phyloP scores from a whole-genome alignment of 2,888 invertebrate genomes.

The Perithous albicinctus region DNA sequence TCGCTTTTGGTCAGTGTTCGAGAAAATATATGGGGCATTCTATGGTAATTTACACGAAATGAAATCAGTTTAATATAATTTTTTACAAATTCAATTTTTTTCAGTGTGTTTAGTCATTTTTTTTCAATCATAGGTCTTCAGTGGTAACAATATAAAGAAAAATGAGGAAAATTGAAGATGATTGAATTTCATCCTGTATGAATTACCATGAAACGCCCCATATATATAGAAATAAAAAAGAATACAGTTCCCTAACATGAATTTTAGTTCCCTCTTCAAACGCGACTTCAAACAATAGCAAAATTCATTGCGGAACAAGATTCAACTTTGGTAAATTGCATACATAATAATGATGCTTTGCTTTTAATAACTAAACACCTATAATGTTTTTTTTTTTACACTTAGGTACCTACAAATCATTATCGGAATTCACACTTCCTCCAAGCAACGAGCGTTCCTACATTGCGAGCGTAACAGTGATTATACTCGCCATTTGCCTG shows the following conservation, averaged over 20 bases:
- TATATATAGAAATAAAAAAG: not conserved
- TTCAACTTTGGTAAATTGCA: conserved; percentile 57
- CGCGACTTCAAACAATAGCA: conserved; percentile 19
- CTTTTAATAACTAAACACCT: not conserved
- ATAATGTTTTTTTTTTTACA: not conserved
- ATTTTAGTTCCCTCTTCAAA: conserved; percentile 35
- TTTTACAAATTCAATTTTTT: no score
- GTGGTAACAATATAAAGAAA: no score
- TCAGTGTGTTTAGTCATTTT: no score
- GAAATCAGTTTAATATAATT: no score
- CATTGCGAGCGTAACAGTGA: conserved; percentile 44
- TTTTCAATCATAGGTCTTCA: no score
- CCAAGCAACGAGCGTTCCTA: conserved; percentile 55
- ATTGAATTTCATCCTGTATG: no score
- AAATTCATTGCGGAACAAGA: conserved; percentile 38
- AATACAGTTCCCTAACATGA: not conserved
- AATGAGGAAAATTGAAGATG: no score
- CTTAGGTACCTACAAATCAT: conserved; percentile 48
- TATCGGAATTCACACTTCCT: conserved; percentile 59
- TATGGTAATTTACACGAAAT: not conserved
- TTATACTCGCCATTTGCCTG: conserved; percentile 43
- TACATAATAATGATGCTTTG: not conserved
- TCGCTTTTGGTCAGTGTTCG: conserved; percentile 56
- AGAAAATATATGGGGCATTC: not conserved
- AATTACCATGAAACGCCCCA: no score